Base-by-base conservation (phyloP, 1,140 invertebrate genomes). In the Diuraphis noxia region DNA sequence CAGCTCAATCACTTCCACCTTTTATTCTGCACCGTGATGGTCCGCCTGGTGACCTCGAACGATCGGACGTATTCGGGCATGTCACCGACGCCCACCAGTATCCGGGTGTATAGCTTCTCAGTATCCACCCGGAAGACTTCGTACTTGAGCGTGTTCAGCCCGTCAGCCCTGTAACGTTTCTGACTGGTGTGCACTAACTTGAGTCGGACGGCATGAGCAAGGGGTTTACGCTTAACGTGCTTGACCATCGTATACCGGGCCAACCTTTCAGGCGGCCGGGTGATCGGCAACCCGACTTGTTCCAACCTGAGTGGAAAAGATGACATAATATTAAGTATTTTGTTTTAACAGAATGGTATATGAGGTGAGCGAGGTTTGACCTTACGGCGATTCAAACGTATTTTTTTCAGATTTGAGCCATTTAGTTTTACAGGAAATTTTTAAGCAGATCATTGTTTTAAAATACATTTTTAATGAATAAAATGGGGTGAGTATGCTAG, bases 211-310 rank as follows among this genome's bases (percentile, higher is more conserved):
- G 94, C 94, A 92, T 94, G 94, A 17, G 94, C 93, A 38, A 94
- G 93, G 13, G 94, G 94, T 88, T 93, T 93, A 88, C 95, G 92
- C 86, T 94, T 94, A 34, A 93, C 93, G 92, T 95, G 95, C 92
- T 94, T 94, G 6, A 95, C 93, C 95, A 95, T 95, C 52, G 94
- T 95, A 92, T 95, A 95, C 10, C 94, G 93, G 7, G 94, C 95
- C 43, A 95, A 93, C 79, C 92, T 93, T 38, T 93, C 93, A 0
- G 94, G 94, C 79, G 94, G 94, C 85, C 95, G 92, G 25, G 93
- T 93, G 52, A 95, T 94, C 84, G 93, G 93, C 30, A 94, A 93
- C 10, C 94, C 94, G 34, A 93, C 93, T 77, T 94, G 93, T 84
- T 94, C 93, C 21, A 95, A 93, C 89, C 94, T 94, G 91, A 56